These are phyloP conservation scores for Branchellion lobata DNA, from an alignment of 2,888 invertebrate species.

Conservation along the genomic window DNA sequence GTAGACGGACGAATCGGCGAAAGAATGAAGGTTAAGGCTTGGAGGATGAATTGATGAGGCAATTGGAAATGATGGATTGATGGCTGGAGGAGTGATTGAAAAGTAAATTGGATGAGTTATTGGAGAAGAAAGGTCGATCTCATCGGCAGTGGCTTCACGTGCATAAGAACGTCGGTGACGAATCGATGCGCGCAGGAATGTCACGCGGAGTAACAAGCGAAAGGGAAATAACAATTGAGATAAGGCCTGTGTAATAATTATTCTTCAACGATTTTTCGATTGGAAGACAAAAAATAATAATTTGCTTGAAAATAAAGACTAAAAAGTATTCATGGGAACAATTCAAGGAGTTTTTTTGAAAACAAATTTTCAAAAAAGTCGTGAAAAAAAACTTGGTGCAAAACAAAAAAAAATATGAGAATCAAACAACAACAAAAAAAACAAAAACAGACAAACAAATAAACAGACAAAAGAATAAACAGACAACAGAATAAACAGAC, in stretches of 20 bases:
- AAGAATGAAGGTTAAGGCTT: neutral
- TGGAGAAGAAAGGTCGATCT: no score
- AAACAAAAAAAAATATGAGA: conserved; percentile 2
- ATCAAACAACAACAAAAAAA: neutral
- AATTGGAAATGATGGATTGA: neutral
- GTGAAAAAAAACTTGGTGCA: neutral
- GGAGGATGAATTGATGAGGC: neutral
- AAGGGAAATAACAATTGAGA: no score
- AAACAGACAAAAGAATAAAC: neutral
- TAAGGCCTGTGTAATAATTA: no score
- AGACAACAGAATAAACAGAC: neutral
- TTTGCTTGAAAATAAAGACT: neutral
- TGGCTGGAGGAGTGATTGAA: neutral
- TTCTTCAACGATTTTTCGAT: no score
- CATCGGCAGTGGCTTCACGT: no score
- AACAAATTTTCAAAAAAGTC: neutral
- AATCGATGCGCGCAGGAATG: no score
- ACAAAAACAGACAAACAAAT: conserved; percentile 9
- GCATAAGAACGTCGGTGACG: no score
- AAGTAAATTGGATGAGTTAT: no score
- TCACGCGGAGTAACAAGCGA: no score
- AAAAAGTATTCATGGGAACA: neutral
- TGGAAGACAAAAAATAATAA: neutral
- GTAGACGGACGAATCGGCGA: no score
- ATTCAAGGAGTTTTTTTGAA: neutral